These are phyloP conservation scores for Naso thynnoides DNA, from an alignment of 2,797 vertebrate species.

Conservation along the genomic window DNA sequence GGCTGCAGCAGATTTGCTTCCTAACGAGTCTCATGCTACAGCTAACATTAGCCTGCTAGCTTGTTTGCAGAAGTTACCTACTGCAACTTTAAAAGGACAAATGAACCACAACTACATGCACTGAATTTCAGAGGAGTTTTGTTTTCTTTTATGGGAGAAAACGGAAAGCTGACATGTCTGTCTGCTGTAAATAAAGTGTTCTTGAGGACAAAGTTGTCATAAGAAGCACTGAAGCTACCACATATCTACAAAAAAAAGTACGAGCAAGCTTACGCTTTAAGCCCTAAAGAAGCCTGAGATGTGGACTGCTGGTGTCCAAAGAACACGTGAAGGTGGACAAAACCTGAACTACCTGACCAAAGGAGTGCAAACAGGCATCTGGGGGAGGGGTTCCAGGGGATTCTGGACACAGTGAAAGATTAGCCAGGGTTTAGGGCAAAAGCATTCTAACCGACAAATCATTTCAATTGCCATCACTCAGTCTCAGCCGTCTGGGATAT, in stretches of 20 bases:
- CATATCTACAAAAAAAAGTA: neutral
- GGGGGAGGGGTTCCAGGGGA: constrained; percentile 28
- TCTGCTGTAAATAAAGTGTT: neutral
- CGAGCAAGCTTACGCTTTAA: neutral
- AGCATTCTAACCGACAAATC: constrained; percentile 50
- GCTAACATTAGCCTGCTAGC: no score
- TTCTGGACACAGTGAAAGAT: constrained; percentile 52
- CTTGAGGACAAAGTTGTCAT: neutral
- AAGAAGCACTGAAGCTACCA: neutral
- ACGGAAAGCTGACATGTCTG: neutral
- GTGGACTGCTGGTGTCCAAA: neutral
- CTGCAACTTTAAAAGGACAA: no score
- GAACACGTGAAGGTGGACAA: constrained; percentile 1
- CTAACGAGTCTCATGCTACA: no score
- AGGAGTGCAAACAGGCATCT: constrained; percentile 19
- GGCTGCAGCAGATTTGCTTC: no score
- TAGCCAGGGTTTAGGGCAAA: constrained; percentile 44
- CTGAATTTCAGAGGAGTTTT: neutral
- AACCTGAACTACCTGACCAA: constrained; percentile 9
- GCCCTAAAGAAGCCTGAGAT: neutral
- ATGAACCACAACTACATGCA: neutral
- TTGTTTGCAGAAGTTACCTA: no score
- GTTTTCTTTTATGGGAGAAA: neutral
- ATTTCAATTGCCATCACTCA: constrained; percentile 41
- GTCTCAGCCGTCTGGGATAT: constrained; percentile 11